Conservation (phyloP, 2,888 invertebrate genomes). For the Tipula confusa region DNA sequence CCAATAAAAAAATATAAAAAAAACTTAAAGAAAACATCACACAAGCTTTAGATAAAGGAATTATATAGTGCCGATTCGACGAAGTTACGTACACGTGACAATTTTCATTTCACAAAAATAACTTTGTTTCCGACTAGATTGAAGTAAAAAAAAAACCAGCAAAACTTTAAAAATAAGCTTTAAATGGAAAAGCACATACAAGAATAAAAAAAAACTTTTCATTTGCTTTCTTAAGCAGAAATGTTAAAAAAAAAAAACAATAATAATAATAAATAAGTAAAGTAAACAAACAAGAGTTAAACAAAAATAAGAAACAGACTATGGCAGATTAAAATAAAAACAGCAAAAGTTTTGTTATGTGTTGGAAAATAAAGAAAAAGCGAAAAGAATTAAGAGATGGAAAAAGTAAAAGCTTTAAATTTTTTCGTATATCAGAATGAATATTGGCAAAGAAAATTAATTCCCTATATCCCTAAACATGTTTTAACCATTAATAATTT, state of each 20-base stretch:
- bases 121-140: neutral
- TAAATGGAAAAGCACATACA: neutral
- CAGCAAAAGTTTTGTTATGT: neutral
- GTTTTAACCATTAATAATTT: conserved; percentile 20
- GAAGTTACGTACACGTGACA: conserved; percentile 3
- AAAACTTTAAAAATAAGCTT: neutral
- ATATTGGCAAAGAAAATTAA: conserved; percentile 20
- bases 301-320: neutral
- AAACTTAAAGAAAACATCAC: neutral
- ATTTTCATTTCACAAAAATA: neutral
- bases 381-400: neutral
- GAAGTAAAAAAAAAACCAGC: neutral
- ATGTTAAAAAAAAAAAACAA: neutral
- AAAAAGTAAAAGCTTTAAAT: neutral
- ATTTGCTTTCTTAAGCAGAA: neutral
- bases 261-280: neutral
- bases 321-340: neutral
- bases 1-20: neutral
- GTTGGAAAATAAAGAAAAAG: neutral
- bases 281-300: conserved; percentile 3
- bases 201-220: neutral
- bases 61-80: neutral
- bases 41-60: neutral
- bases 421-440: neutral
- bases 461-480: conserved; percentile 12